phyloP scores from a whole-genome alignment of 2,113 vertebrate species.

The Syngnathoides biaculeatus region DNA sequence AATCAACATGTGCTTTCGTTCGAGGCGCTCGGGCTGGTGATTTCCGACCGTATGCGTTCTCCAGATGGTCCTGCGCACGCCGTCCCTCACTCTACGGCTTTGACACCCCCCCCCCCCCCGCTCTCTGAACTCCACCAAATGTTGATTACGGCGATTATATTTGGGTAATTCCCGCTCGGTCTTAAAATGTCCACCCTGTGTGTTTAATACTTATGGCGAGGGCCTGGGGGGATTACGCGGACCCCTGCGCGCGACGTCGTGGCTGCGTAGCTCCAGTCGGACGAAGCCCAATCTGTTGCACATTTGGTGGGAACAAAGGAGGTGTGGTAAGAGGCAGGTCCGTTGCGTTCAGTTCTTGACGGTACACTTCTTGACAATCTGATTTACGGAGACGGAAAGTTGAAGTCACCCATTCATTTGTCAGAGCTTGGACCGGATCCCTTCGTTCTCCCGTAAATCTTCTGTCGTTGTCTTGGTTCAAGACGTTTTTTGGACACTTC shows the following conservation, averaged over 20 bases:
- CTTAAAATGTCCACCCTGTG: slow-evolving; percentile 70
- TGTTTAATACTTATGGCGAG: slow-evolving; percentile 54
- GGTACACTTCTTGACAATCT: neutral
- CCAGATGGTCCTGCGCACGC: slow-evolving; percentile 41
- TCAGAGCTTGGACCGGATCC: neutral
- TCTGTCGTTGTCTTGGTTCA: neutral
- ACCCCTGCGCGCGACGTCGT: slow-evolving; percentile 71
- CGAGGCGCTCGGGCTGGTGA: slow-evolving; percentile 29
- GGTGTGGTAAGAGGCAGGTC: slow-evolving; percentile 36
- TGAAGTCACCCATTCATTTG: neutral
- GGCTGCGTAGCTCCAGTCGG: slow-evolving; percentile 76
- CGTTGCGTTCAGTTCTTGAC: slow-evolving; percentile 33
- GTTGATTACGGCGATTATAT: slow-evolving; percentile 68
- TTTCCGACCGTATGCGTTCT: slow-evolving; percentile 39
- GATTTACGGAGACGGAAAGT: neutral
- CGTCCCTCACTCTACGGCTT: slow-evolving; percentile 19
- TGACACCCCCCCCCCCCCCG: slow-evolving; percentile 5
- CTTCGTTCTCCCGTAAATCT: neutral
- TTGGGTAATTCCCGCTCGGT: slow-evolving; percentile 65
- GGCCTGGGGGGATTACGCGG: slow-evolving; percentile 62
- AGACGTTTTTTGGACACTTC: neutral
- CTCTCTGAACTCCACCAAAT: slow-evolving; percentile 48
- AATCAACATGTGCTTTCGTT: slow-evolving; percentile 48
- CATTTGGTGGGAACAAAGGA: slow-evolving; percentile 65
- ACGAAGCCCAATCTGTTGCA: slow-evolving; percentile 76